These are phyloP conservation scores for Fratercula arctica DNA, from an alignment of 2,797 vertebrate species.

Conservation along the genomic window DNA sequence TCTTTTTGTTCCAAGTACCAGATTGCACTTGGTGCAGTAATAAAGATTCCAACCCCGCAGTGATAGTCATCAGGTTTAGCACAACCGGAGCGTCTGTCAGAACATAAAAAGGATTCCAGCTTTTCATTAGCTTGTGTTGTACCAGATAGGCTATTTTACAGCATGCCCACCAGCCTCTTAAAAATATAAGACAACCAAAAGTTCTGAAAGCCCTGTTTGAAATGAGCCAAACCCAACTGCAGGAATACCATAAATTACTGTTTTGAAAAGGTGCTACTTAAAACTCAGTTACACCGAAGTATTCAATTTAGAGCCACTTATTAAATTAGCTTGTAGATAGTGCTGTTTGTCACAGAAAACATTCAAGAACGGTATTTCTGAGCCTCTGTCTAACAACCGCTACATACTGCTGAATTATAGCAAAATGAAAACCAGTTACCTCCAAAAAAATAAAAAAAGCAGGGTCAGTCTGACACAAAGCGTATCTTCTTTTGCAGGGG, in stretches of 20 bases:
- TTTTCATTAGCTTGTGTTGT: conserved; percentile 61
- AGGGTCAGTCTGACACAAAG: background rate
- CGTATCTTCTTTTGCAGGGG: background rate
- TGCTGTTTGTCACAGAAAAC: background rate
- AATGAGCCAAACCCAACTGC: background rate
- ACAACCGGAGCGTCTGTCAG: conserved; percentile 62
- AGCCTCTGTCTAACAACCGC: background rate
- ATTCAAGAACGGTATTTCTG: background rate
- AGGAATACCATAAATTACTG: background rate
- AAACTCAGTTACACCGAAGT: background rate
- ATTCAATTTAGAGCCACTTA: background rate
- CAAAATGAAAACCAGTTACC: background rate
- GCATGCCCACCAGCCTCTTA: conserved; percentile 53
- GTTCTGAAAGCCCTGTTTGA: background rate
- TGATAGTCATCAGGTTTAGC: conserved; percentile 72
- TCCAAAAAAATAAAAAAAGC: background rate
- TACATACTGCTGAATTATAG: background rate
- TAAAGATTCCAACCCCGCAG: conserved; percentile 74
- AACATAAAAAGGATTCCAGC: conserved; percentile 76
- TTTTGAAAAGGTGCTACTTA: background rate
- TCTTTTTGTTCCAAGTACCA: conserved; percentile 72
- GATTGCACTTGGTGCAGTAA: conserved; percentile 73
- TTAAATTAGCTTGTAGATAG: background rate
- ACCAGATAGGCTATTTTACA: conserved; percentile 65
- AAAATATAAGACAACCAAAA: conserved; percentile 46